Evolutionary conservation across 2,113 vertebrate species (phyloP), one percentile per base, ranked within the genome.

Genomic region (Platichthys flesus): DNA sequence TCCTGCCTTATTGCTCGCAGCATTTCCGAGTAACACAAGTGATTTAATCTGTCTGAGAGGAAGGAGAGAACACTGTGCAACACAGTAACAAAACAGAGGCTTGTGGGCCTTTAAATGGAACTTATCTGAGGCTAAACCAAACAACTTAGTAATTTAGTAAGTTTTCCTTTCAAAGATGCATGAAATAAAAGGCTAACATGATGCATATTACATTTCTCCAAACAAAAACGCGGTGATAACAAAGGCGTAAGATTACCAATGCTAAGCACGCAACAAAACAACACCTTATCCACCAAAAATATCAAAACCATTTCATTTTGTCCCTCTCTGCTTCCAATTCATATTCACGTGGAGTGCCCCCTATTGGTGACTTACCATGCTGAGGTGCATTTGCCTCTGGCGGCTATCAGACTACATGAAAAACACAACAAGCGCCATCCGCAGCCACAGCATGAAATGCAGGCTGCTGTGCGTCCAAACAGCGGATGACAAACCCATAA

Each of bases 401-500:
- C 85, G 45, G 69, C 91, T 85, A 90, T 90, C 78, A 76, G 79
- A 67, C 79, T 49, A 83, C 79, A 89, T 85, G 70, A 88, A 91
- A 83, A 90, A 67, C 71, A 84, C 73, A 89, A 85, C 26, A 89
- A 82, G 83, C 21, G 4, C 81, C 82, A 85, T 88, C 76, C 89
- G 63, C 82, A 89, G 80, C 86, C 76, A 77, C 74, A 77, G 82
- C 91, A 91, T 93, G 87, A 94, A 94, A 92, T 82, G 86, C 69
- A 57, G 87, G 75, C 81, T 76, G 81, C 79, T n/a, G 75, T 83
- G 81, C 64, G 24, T 74, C 84, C 83, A 76, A 89, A 88, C 84
- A 85, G 77, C 56, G 76, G 90, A 91, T 87, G 87, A 93, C 91
- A 92, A 91, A 91, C 81, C 85, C 85, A 76, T 91, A 93, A 93